Base-by-base conservation (phyloP, 2,113 vertebrate genomes). In the Equus quagga region DNA sequence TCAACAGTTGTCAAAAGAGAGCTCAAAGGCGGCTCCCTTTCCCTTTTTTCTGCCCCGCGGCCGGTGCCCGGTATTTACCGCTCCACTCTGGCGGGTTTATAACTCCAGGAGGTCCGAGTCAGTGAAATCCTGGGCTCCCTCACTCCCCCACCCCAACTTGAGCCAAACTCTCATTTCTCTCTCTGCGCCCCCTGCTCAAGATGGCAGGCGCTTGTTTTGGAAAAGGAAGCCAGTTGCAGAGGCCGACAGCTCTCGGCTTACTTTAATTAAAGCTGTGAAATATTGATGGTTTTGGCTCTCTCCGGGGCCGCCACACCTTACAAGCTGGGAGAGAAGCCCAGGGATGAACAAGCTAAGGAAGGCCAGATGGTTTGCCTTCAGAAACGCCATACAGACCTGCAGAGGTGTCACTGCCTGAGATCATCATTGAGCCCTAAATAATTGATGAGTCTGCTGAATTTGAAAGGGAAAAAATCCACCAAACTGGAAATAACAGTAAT, bases 261-360 rank as follows among this genome's bases (percentile, higher is more conserved):
- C 98, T 97, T 98, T 99, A 98, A 98, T 99, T 92, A 98, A 98
- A 92, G 96, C 96, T 92, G 96, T 99, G 96, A 99, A 99, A 99
- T 99, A 99, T 99, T 99, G 97, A 99, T 99, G 99, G 19, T 94
- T 88, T 98, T 99, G 98, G 99, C 98, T 95, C 94, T 49, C 89
- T 18, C 97, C 97, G 62, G 96, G 98, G 98, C 95, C 0, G 19
- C 98, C 98, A 98, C 98, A 99, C 98, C 98, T 98, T 56, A 93
- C 81, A 96, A 96, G 93, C 69, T 0, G 31, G 31, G 83, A 98
- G 94, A 96, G 94, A 72, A 98, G 97, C 96, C 98, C 97, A 88
- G 97, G 98, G 94, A 98, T 94, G 97, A 98, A 98, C 98, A 98
- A 89, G 98, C 46, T 97, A 97, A 98, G 96, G 96, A 82, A 98